phyloP scores from a whole-genome alignment of 2,888 invertebrate genomes.

The Cyclophora albipunctata region DNA sequence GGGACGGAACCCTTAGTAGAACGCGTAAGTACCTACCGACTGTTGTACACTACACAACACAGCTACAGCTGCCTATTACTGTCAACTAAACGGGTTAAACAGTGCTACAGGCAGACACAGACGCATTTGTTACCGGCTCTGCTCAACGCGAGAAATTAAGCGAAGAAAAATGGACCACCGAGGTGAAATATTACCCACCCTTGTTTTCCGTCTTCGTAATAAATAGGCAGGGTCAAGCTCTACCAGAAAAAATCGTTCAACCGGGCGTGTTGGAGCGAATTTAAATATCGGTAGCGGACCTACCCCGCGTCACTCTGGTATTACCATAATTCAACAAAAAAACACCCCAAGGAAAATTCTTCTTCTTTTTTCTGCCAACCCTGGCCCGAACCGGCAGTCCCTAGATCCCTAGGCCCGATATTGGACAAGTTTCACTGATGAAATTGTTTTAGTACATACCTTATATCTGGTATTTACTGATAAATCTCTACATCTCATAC shows the following conservation, averaged over 20 bases:
- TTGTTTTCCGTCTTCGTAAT: conserved; percentile 33
- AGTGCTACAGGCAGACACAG: conserved; percentile 6
- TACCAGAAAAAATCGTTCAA: conserved; percentile 39
- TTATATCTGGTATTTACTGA: background rate
- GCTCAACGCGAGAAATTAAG: conserved; percentile 22
- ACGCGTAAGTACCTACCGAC: background rate
- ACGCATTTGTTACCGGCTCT: conserved; percentile 15
- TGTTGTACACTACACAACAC: background rate
- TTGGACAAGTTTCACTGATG: conserved; percentile 45
- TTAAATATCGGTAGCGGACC: conserved; percentile 62
- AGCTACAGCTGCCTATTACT: background rate
- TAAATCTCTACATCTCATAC: background rate
- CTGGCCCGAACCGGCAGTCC: conserved; percentile 40
- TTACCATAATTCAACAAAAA: conserved; percentile 71
- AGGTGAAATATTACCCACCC: conserved; percentile 30
- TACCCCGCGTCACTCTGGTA: conserved; percentile 53
- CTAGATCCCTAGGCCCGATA: conserved; percentile 44
- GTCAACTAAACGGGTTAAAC: background rate
- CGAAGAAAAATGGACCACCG: conserved; percentile 26
- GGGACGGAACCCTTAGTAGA: conserved; percentile 7
- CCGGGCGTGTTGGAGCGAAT: conserved; percentile 41
- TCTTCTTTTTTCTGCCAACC: conserved; percentile 44
- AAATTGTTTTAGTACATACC: conserved; percentile 22
- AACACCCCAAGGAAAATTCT: conserved; percentile 45
- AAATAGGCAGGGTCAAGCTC: conserved; percentile 36